phyloP scores from a whole-genome alignment of 2,797 vertebrate species.

The Brachymystax lenok region DNA sequence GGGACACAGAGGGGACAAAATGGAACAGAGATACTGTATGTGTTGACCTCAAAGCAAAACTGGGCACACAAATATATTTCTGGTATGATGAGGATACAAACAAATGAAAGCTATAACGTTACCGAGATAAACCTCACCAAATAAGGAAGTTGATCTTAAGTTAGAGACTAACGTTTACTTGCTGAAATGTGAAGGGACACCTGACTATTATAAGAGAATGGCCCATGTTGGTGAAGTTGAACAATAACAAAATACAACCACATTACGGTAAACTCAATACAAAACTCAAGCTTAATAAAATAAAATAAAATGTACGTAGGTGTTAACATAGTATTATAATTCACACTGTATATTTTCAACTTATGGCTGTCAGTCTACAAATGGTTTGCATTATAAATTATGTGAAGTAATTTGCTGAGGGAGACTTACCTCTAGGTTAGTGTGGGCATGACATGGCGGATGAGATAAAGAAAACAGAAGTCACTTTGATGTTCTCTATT shows the following conservation, averaged over 20 bases:
- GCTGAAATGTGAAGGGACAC: no score
- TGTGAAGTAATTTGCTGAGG: no score
- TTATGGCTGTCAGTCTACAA: not conserved
- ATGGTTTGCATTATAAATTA: not conserved
- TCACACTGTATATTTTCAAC: not conserved
- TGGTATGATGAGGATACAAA: not conserved
- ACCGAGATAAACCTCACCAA: not conserved
- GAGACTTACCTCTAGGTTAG: constrained; percentile 66
- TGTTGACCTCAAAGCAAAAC: not conserved
- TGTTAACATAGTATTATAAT: not conserved
- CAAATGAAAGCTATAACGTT: not conserved
- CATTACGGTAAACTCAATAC: not conserved
- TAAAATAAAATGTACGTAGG: not conserved
- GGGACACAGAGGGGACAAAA: not conserved
- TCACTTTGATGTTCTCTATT: not conserved
- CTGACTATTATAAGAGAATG: no score
- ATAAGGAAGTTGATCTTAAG: not conserved
- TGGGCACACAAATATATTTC: no score
- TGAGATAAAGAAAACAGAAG: not conserved
- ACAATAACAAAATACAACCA: not conserved
- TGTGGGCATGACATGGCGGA: not conserved
- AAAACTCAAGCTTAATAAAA: not conserved
- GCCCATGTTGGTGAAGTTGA: not conserved
- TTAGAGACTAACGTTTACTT: no score
- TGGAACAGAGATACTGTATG: no score